Evolutionary conservation across 2,113 vertebrate species (phyloP).

Genomic region (Pterocles orientalis): DNA sequence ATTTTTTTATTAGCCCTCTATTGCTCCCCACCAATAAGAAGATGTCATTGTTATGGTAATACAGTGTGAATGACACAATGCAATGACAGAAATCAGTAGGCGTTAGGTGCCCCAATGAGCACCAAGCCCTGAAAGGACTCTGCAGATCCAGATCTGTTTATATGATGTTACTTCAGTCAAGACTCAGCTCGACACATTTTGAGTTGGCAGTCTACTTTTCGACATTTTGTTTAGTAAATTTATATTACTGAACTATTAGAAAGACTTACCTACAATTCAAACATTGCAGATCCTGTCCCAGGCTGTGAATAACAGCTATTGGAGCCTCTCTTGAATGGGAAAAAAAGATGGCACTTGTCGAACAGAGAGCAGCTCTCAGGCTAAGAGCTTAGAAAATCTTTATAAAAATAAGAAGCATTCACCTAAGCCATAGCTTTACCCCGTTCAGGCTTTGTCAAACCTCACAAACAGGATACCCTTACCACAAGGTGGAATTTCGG

Average conservation of each 20-base stretch:
- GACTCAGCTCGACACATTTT: not conserved
- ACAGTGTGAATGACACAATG: not conserved
- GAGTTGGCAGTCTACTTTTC: not conserved
- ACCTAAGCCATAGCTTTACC: not conserved
- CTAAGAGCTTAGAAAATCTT: not conserved
- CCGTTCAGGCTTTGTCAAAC: not conserved
- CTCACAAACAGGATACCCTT: not conserved
- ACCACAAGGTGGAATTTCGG: not conserved
- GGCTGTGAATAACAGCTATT: not conserved
- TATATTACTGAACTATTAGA: not conserved
- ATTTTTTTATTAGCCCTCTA: not conserved
- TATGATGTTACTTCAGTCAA: not conserved
- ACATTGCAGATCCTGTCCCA: not conserved
- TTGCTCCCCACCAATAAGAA: not conserved
- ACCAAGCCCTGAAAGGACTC: not conserved
- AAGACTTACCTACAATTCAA: not conserved
- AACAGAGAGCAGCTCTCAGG: not conserved
- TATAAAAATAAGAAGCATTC: not conserved
- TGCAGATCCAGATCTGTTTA: not conserved
- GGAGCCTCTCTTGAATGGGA: not conserved
- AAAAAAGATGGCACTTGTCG: not conserved
- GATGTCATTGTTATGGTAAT: not conserved
- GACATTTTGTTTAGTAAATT: not conserved
- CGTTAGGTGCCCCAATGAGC: not conserved
- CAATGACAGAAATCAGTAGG: not conserved